phyloP scores from a whole-genome alignment of 2,888 invertebrate species.

The Timema cristinae region DNA sequence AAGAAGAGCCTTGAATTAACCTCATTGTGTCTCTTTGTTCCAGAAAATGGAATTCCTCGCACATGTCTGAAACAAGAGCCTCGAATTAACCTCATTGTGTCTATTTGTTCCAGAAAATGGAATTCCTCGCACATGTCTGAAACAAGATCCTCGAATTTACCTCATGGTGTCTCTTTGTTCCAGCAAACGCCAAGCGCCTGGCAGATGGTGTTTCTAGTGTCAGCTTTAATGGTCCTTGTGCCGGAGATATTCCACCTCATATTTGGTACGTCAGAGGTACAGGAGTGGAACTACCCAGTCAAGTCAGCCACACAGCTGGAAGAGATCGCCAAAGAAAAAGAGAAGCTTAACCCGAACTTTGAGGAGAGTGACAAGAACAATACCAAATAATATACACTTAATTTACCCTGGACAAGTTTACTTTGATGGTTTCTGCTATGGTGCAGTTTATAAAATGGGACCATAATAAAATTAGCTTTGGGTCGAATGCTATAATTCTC shows the following conservation, averaged over 20 bases:
- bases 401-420: no score
- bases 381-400: no score
- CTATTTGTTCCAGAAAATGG: conserved; percentile 52
- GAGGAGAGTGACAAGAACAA: neutral
- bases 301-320: neutral
- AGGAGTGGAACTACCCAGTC: conserved; percentile 51
- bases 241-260: conserved; percentile 52
- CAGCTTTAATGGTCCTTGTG: conserved; percentile 49
- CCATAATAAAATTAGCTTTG: no score
- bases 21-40: conserved; percentile 33
- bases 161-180: conserved; percentile 33
- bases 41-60: conserved; percentile 54
- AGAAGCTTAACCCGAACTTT: neutral
- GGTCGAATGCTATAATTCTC: no score
- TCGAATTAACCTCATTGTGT: conserved; percentile 24
- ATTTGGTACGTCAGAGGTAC: conserved; percentile 54
- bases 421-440: no score
- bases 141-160: neutral
- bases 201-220: conserved; percentile 57
- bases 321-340: neutral
- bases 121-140: no score
- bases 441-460: no score
- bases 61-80: no score
- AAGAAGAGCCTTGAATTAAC: neutral
- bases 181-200: conserved; percentile 59